Percentiles rank a stretch among this genome's conserved stretches.
These are phyloP conservation scores for Lipotes vexillifer DNA, from an alignment of 2,113 vertebrate genomes.

Conservation along the genomic window DNA sequence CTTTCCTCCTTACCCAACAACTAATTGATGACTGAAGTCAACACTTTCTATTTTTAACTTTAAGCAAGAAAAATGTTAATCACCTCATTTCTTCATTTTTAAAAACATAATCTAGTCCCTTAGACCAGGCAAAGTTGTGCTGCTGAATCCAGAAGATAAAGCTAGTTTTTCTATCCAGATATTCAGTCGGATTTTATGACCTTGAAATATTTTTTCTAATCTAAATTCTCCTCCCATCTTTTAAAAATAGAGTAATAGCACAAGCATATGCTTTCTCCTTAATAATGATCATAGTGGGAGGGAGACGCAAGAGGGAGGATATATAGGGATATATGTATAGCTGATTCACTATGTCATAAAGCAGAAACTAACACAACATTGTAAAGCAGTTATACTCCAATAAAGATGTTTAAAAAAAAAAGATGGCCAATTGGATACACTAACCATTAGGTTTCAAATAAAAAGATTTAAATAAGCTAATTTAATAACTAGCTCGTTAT, in stretches of 20 bases:
- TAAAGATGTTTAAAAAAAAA: too few species aligned
- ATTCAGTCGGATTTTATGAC: background rate
- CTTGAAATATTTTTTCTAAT: background rate
- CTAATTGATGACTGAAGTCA: constrained; percentile 16
- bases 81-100: constrained; percentile 3
- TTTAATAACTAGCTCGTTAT: background rate
- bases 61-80: constrained; percentile 30
- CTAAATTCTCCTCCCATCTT: background rate
- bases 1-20: background rate
- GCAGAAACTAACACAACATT: too few species aligned
- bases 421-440: background rate
- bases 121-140: background rate
- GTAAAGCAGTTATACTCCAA: too few species aligned
- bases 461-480: background rate
- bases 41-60: constrained; percentile 56
- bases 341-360: too few species aligned
- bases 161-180: background rate
- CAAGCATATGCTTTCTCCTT: background rate
- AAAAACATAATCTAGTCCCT: background rate
- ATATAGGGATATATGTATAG: too few species aligned
- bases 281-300: background rate
- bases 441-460: background rate
- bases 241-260: background rate
- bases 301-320: too few species aligned
- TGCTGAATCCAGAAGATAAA: background rate